Percentiles rank a stretch among this genome's conserved stretches.
Conservation (phyloP, 1,140 invertebrate species). For the Portunus trituberculatus region DNA sequence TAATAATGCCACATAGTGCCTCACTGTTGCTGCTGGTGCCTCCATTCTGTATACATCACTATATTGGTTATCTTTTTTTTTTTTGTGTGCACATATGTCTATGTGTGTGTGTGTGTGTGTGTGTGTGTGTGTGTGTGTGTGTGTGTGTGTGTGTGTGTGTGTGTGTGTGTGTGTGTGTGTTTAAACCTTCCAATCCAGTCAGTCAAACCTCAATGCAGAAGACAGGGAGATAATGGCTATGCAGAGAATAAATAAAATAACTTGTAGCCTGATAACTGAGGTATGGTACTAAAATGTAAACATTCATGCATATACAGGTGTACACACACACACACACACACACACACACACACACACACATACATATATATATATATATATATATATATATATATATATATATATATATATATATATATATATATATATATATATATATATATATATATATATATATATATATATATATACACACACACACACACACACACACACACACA, state of each 20-base stretch:
- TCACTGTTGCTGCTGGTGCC: conserved; percentile 65
- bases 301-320: not conserved
- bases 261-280: not conserved
- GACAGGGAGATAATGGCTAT: not conserved
- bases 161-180: not conserved
- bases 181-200: not conserved
- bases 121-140: not conserved
- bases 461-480: conserved; percentile 13
- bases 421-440: not conserved
- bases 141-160: not conserved
- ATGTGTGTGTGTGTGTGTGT: not conserved
- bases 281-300: not conserved
- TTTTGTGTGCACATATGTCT: not conserved
- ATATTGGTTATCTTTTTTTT: not conserved
- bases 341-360: too few relatives aligned
- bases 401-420: not conserved
- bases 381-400: not conserved
- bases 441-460: conserved; percentile 16
- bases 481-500: too few relatives aligned
- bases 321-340: too few relatives aligned
- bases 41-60: conserved; percentile 49
- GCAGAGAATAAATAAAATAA: not conserved
- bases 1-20: conserved; percentile 62
- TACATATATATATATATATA: not conserved
- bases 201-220: not conserved